Base-by-base conservation (phyloP, 1,140 invertebrate species). In the Condylostylus longicornis region DNA sequence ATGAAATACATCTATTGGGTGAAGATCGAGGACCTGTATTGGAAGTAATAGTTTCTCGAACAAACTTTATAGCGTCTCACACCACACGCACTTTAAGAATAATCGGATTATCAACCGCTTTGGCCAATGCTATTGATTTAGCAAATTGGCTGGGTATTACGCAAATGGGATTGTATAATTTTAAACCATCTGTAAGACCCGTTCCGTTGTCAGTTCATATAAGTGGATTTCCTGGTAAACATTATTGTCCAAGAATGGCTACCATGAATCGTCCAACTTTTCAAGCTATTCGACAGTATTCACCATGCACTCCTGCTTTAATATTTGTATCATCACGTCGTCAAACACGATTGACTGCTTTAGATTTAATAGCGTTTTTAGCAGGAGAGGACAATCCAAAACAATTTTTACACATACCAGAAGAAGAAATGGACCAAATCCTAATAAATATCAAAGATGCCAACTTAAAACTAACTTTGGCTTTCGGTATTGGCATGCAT, bases 181-280 rank as follows among this genome's bases (percentile, higher is more conserved):
- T 99, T 53, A 77, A 91, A 37, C 93, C 95, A 1, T 90, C 88
- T 1, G 95, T 98, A 4, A 72, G 96, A 23, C 95, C 96, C 5
- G 94, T 99, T 4, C 95, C 94, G 4, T 65, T 99, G 19, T 87
- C 96, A 65, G 90, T 98, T 20, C 90, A 96, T 51, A 87, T 95
- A 38, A 67, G 70, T 46, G 82, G 83, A 2, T 87, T 80, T 51
- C 75, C 79, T 6, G 84, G 55, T 10, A 91, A 96, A 49, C 90
- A 99, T 61, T 99, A 98, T 64, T 99, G 96, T 59, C 95, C 96
- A 0, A 72, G 96, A 40, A 99, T 99, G 96, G 86, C 93, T 23
- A 88, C 91, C 0, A 99, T 99, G 96, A 99, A 99, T 64, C 87
- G 93, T 53, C 94, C 96, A n/a, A 83, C 87, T 3, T 99, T 88